Conservation (phyloP, 2,113 vertebrate species). For the Trinectes maculatus region DNA sequence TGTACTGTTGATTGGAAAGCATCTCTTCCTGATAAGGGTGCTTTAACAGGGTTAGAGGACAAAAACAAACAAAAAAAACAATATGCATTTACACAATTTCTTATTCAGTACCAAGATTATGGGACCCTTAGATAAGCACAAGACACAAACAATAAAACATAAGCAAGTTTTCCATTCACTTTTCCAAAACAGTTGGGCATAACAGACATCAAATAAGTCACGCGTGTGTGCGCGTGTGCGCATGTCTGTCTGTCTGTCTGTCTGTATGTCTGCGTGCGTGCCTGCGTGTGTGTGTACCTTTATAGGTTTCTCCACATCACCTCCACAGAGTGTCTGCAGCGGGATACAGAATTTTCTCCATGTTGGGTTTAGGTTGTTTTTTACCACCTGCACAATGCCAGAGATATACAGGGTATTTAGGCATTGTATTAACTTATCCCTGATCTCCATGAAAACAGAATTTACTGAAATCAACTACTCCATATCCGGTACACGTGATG, state of each 20-base stretch:
- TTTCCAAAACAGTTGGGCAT: neutral
- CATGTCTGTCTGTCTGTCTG: no score
- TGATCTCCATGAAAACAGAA: neutral
- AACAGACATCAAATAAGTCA: neutral
- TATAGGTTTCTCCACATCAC: conserved; percentile 92
- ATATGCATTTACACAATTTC: conserved; percentile 25
- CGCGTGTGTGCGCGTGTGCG: no score
- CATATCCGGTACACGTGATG: neutral
- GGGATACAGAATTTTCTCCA: conserved; percentile 94
- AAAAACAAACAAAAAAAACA: conserved; percentile 37
- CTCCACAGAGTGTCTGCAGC: conserved; percentile 91
- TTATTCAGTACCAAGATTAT: conserved; percentile 14
- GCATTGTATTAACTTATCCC: no score
- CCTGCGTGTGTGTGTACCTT: conserved; percentile 76
- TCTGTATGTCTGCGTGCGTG: neutral
- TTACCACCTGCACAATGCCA: conserved; percentile 86
- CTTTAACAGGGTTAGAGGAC: conserved; percentile 55
- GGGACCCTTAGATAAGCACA: neutral
- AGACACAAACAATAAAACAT: neutral
- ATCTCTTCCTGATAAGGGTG: conserved; percentile 68
- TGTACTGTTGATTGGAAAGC: conserved; percentile 46
- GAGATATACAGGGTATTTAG: neutral
- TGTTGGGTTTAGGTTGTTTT: conserved; percentile 92
- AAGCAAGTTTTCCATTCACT: neutral
- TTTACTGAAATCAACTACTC: neutral